Evolutionary conservation across 2,797 vertebrate genomes (phyloP), one percentile per base, ranked within the genome.

Genomic region (Oreochromis grahami): DNA sequence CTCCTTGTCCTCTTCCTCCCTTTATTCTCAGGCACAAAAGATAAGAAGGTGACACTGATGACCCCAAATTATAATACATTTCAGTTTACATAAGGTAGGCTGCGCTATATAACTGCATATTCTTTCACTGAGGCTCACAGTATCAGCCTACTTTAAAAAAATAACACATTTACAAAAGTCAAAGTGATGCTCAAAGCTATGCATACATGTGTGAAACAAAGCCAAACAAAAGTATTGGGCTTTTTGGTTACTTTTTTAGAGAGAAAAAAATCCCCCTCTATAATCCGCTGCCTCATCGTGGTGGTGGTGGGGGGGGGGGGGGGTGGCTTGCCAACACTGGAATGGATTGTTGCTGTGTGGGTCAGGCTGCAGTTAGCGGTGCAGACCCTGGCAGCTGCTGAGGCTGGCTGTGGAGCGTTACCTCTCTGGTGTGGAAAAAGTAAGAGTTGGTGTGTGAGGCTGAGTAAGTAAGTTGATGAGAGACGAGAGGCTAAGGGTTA

Each of bases 1-100:
- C 68, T 36, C 60, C 63, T 34, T 56, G 21, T 80, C 26, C 63
- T 70, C 45, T 56, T 38, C 34, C 29, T 77, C 13, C 41, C 53
- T 88, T 63, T 36, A 76, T 89, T 60, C 78, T 34, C 10, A 60
- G 43, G 56, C 32, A 15, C 43, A 81, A 60, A 84, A 52, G 26
- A 41, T n/a, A 38, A 76, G 80, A 87, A 51, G 84, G 32, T 88
- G 84, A 92, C 86, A 87, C 55, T 43, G 77, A 84, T 52, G 79
- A 77, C 88, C 76, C 52, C 8, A 3, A 5, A 21, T 63, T 72
- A 17, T 45, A 70, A 8, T 72, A 21, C 4, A 19, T 15, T 52
- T 65, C 6, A 17, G 29, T 26, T 48, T 19, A 48, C 24, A 72
- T 19, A 19, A 48, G 43, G 15, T 72, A 72, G 68, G 68, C 43